Conservation (phyloP, 2,888 invertebrate species). For the Spialia ferax region DNA sequence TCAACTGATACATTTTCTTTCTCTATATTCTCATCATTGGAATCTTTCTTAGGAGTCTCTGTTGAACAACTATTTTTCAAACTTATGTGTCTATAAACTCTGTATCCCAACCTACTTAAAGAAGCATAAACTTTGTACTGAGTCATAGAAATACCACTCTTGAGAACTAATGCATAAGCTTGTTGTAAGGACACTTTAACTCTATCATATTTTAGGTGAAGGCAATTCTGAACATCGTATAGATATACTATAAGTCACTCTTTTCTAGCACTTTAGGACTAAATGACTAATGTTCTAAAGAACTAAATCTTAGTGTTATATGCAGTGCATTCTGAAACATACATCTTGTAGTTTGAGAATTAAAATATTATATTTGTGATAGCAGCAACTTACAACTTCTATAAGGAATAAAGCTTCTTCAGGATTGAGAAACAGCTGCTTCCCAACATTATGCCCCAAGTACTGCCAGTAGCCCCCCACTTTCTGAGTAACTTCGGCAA, state of each 20-base stretch:
- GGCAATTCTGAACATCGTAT: constrained; percentile 82
- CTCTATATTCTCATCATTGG: neutral
- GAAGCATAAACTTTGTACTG: constrained; percentile 88
- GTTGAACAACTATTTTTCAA: neutral
- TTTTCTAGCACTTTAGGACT: no score
- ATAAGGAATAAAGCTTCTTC: constrained; percentile 89
- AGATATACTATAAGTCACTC: neutral
- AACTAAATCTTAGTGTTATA: neutral
- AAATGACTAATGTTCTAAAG: neutral
- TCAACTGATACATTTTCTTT: constrained; percentile 11
- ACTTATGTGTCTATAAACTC: constrained; percentile 76
- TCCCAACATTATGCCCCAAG: constrained; percentile 80
- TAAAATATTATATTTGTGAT: no score
- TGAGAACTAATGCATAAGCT: constrained; percentile 86
- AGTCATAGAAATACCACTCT: constrained; percentile 64
- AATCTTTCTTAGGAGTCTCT: neutral
- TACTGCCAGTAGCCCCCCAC: constrained; percentile 86
- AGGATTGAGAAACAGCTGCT: constrained; percentile 83
- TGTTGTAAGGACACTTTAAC: constrained; percentile 89
- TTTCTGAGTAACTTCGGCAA: constrained; percentile 85
- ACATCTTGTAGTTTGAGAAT: no score
- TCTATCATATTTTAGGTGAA: constrained; percentile 86
- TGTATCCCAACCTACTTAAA: constrained; percentile 85
- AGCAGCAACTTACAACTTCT: constrained; percentile 85
- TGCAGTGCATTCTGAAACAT: no score